Base-by-base conservation (phyloP, 2,888 invertebrate species). In the Lordiphosa andalusiaca region DNA sequence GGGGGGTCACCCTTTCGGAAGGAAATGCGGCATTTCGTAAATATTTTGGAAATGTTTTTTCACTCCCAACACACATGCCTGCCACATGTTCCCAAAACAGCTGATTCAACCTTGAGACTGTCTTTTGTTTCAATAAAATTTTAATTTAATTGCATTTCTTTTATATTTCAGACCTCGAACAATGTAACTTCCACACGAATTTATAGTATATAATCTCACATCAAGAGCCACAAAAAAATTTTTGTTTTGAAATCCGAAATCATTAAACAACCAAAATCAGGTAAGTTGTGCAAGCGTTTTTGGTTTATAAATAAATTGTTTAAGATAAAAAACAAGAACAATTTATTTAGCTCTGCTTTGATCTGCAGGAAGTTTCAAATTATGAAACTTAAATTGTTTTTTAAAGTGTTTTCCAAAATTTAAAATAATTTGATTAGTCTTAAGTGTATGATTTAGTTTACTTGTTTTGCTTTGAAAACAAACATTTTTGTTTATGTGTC, bases 141-240 rank as follows among this genome's bases (percentile, higher is more conserved):
- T 51, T 46, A 39, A 59, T 44, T 52, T 9, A 52, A 52, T 47
- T 2, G 40, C n/a, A 30, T 50, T 50, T 58, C 30, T 49, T 2
- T 4, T 57, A 12, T 6, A 12, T 76, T 60, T 48, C 39, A 74
- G 63, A 55, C 35, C 40, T 54, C 19, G 33, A 57, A 72, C 49
- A 67, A 74, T 74, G 73, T 72, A 78, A 78, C 51, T 38, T 46
- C 42, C 42, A 21, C 30, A 10, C n/a, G 21, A 21, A 36, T 37
- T 33, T 56, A 30, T 30, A 30, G 9, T n/a, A 30, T 30, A 30
- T 30, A 30, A 9, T 1, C 7, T 30, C 39, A 19, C 50, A 49
- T 50, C 56, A 25, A 46, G 37, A 25, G 47, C 53, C 44, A 61
- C 40, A 23, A 21, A 42, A 21, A 42, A 47, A 23, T 25, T 37